These are phyloP conservation scores for Amblyornis subalaris DNA, from an alignment of 2,113 vertebrate genomes.

Conservation along the genomic window DNA sequence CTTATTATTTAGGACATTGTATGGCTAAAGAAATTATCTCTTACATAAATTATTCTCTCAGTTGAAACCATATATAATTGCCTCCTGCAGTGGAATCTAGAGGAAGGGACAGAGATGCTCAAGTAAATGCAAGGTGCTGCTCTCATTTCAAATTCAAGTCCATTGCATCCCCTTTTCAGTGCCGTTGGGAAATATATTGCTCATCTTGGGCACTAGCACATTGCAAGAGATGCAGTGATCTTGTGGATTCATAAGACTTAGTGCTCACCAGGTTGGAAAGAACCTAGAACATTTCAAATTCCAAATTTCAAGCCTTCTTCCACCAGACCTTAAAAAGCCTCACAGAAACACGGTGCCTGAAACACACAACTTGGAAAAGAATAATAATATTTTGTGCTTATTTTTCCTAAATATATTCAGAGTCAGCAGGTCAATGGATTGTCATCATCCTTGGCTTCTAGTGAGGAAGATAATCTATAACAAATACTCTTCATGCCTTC, in stretches of 20 bases:
- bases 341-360: neutral
- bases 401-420: neutral
- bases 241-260: neutral
- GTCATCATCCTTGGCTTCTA: neutral
- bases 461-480: neutral
- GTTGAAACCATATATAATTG: slow-evolving; percentile 42
- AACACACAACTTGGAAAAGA: neutral
- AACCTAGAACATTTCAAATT: neutral
- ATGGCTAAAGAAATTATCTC: slow-evolving; percentile 47
- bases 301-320: neutral
- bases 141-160: slow-evolving; percentile 5
- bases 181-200: neutral
- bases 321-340: neutral
- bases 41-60: slow-evolving; percentile 51
- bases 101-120: slow-evolving; percentile 27
- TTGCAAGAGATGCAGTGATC: neutral
- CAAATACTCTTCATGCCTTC: neutral
- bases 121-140: slow-evolving; percentile 25
- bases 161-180: neutral
- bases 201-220: neutral
- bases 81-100: neutral
- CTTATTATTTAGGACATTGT: slow-evolving; percentile 40
- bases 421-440: slow-evolving; percentile 1
- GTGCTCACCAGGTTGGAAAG: neutral
- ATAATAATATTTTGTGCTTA: neutral